These are phyloP conservation scores for Kryptolebias ocellatus DNA, from an alignment of 2,797 vertebrate species.

Conservation along the genomic window DNA sequence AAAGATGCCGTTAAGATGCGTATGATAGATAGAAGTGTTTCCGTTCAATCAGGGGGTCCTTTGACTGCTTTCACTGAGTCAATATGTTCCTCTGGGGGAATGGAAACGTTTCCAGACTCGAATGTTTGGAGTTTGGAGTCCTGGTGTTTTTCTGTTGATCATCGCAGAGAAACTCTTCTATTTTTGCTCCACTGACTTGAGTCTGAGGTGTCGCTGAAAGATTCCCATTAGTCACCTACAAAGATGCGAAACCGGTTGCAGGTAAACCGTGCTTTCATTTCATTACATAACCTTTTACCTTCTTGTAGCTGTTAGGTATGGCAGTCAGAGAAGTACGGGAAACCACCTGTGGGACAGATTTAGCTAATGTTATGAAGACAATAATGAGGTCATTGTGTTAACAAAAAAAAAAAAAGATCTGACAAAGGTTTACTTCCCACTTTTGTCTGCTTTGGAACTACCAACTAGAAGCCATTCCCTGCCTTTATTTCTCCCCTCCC, in stretches of 20 bases:
- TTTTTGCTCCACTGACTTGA: slow-evolving; percentile 7
- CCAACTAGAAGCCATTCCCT: too few relatives aligned
- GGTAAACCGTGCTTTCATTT: slow-evolving; percentile 21
- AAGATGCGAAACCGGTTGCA: slow-evolving; percentile 54
- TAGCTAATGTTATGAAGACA: neutral
- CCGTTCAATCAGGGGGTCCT: too few relatives aligned
- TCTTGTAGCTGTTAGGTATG: neutral
- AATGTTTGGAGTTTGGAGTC: neutral
- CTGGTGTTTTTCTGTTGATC: neutral
- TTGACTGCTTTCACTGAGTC: too few relatives aligned
- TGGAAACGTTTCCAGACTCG: too few relatives aligned
- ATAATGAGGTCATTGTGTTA: too few relatives aligned
- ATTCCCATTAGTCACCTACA: slow-evolving; percentile 49
- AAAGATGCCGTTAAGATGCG: too few relatives aligned
- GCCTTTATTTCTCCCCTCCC: too few relatives aligned
- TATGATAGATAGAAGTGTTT: too few relatives aligned
- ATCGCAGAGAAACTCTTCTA: neutral
- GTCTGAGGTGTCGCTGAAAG: slow-evolving; percentile 39
- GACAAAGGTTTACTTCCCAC: too few relatives aligned
- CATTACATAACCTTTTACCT: neutral
- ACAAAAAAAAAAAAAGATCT: too few relatives aligned
- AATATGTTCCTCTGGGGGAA: too few relatives aligned
- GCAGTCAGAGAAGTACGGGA: neutral
- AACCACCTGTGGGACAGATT: neutral
- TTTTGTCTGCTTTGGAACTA: too few relatives aligned